phyloP scores from a whole-genome alignment of 2,797 vertebrate genomes.

The Threskiornis aethiopicus region DNA sequence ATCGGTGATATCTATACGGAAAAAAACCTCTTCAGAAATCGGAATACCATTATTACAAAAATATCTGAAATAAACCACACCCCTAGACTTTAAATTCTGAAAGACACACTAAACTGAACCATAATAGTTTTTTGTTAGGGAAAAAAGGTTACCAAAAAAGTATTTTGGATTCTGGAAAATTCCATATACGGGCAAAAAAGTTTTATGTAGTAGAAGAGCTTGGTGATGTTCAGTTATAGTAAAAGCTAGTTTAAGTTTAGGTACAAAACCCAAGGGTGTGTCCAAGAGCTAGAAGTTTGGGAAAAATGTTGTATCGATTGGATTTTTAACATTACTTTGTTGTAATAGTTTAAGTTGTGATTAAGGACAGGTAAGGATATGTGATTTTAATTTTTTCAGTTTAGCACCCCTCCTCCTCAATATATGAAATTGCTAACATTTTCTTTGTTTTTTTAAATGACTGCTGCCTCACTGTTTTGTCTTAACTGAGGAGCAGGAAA shows the following conservation, averaged over 20 bases:
- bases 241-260: neutral
- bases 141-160: neutral
- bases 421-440: neutral
- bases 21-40: neutral
- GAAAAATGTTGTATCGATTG: neutral
- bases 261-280: neutral
- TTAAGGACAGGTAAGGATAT: neutral
- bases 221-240: neutral
- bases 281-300: neutral
- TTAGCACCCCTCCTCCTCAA: neutral
- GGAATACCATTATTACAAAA: neutral
- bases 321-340: neutral
- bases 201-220: neutral
- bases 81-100: neutral
- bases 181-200: neutral
- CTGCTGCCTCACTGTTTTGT: neutral
- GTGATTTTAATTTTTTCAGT: neutral
- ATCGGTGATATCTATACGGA: neutral
- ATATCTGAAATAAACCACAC: neutral
- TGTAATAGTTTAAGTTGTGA: neutral
- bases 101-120: neutral
- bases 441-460: neutral
- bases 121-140: neutral
- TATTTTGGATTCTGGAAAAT: neutral
- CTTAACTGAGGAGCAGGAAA: neutral